Percentiles rank a stretch among this genome's conserved stretches.
Evolutionary conservation across 2,797 vertebrate species (phyloP).

Genomic region (Scyliorhinus canicula): DNA sequence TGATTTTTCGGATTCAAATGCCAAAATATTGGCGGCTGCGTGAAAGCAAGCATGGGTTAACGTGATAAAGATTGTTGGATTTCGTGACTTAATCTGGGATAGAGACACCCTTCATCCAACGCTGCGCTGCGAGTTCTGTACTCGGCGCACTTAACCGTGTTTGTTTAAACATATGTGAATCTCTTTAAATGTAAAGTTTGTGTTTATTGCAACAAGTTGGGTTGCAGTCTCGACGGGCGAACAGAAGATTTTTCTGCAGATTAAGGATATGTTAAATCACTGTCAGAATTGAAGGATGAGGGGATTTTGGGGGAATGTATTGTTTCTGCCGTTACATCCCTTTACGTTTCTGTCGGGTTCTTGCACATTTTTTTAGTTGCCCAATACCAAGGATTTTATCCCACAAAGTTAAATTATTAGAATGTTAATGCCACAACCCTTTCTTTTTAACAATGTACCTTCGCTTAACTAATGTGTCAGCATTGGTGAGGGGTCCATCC

Average conservation of each 20-base stretch:
- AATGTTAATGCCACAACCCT: too few species aligned
- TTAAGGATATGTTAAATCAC: not conserved
- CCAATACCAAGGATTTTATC: too few species aligned
- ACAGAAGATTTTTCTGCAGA: not conserved
- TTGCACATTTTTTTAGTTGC: not conserved
- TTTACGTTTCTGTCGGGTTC: not conserved
- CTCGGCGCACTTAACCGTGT: not conserved
- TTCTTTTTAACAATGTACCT: not conserved
- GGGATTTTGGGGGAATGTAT: not conserved
- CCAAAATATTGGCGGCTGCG: too few species aligned
- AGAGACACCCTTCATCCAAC: not conserved
- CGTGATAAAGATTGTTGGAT: not conserved
- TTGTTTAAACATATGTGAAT: not conserved
- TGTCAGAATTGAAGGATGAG: not conserved
- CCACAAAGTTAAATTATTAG: not conserved
- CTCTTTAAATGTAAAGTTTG: not conserved
- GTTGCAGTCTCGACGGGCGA: not conserved
- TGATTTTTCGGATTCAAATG: not conserved
- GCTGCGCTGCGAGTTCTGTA: not conserved
- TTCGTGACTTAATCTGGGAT: not conserved
- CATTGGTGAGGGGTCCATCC: not conserved
- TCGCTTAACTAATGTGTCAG: not conserved
- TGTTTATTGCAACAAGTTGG: not conserved
- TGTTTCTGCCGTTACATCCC: not conserved
- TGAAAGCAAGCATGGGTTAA: not conserved